phyloP scores from a whole-genome alignment of 2,888 invertebrate species.

The Zele albiditarsus region DNA sequence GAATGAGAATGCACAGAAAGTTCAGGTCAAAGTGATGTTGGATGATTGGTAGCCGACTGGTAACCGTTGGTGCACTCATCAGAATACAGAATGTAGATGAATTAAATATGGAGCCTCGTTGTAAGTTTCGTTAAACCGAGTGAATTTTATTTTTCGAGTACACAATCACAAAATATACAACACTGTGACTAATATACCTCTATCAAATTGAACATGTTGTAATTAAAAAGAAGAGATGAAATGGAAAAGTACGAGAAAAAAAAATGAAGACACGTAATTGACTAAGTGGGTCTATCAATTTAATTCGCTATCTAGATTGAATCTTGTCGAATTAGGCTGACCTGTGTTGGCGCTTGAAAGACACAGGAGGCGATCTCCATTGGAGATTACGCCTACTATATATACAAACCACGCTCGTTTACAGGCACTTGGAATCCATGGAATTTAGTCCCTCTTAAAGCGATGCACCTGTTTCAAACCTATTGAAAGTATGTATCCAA shows the following conservation, averaged over 20 bases:
- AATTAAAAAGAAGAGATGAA: not conserved
- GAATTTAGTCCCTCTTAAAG: slow-evolving; percentile 32
- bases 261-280: slow-evolving; percentile 31
- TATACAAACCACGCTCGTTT: slow-evolving; percentile 28
- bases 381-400: slow-evolving; percentile 38
- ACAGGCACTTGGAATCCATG: slow-evolving; percentile 40
- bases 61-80: no score
- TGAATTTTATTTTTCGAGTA: no score
- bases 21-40: no score
- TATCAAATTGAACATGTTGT: not conserved
- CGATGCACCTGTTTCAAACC: slow-evolving; percentile 17
- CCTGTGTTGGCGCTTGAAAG: slow-evolving; percentile 12
- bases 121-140: no score
- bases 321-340: slow-evolving; percentile 41
- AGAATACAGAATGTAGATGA: no score
- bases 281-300: slow-evolving; percentile 36
- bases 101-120: no score
- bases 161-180: not conserved
- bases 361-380: slow-evolving; percentile 34
- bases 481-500: slow-evolving; percentile 5
- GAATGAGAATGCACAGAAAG: no score
- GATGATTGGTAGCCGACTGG: no score
- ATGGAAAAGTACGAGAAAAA: not conserved
- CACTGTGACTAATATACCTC: not conserved
- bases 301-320: slow-evolving; percentile 33